These are phyloP conservation scores for Spheniscus humboldti DNA, from an alignment of 2,797 vertebrate genomes.

Conservation along the genomic window DNA sequence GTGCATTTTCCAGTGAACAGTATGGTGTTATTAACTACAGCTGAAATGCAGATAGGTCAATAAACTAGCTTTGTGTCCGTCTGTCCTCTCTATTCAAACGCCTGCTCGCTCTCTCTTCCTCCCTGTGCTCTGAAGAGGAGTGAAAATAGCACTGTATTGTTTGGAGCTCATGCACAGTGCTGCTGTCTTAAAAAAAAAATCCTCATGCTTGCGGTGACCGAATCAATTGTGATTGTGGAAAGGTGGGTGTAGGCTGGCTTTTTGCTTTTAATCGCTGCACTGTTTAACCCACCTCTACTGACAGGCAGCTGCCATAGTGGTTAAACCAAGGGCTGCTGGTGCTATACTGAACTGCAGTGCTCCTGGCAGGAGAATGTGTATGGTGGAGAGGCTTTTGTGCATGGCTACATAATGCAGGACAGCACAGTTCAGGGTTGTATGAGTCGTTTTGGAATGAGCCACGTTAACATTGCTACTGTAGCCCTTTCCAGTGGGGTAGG, in stretches of 20 bases:
- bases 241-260: background rate
- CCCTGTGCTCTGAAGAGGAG: background rate
- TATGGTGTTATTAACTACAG: background rate
- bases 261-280: background rate
- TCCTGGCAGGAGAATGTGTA: fast-evolving
- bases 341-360: background rate
- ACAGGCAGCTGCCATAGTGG: background rate
- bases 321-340: background rate
- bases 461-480: background rate
- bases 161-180: background rate
- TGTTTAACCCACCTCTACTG: background rate
- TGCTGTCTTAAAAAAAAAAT: background rate
- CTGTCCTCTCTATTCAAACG: background rate
- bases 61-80: background rate
- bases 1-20: background rate
- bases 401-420: background rate
- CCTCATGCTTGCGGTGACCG: fast-evolving
- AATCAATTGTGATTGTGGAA: background rate
- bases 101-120: background rate
- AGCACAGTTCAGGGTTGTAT: background rate
- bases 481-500: background rate
- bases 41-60: background rate
- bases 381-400: background rate
- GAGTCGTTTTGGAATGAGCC: background rate
- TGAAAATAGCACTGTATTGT: background rate